These are phyloP conservation scores for Turdus rufiventris DNA, from an alignment of 2,113 vertebrate species.

Conservation along the genomic window DNA sequence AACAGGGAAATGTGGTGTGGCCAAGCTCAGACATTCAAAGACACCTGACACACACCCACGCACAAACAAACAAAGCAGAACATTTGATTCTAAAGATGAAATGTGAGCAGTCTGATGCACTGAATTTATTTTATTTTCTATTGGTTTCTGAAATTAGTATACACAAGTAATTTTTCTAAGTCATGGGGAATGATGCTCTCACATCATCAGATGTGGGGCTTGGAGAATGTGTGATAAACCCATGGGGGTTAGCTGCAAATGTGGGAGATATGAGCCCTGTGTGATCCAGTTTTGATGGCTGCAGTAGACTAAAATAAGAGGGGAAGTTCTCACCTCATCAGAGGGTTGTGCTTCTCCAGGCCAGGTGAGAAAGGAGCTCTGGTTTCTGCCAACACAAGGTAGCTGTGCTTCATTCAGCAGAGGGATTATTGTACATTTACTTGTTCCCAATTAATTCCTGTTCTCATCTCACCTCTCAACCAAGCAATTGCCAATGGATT, in stretches of 20 bases:
- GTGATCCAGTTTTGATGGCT: neutral
- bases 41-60: fast-evolving
- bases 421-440: neutral
- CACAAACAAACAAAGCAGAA: neutral
- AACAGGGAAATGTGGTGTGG: neutral
- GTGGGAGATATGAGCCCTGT: neutral
- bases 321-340: neutral
- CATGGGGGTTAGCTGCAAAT: neutral
- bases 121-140: neutral
- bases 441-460: neutral
- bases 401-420: neutral
- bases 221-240: neutral
- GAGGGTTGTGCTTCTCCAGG: neutral
- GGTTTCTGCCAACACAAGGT: fast-evolving
- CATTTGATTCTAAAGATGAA: neutral
- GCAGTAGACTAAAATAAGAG: neutral
- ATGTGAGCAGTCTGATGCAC: neutral
- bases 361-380: neutral
- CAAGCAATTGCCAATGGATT: neutral
- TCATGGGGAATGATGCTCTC: neutral
- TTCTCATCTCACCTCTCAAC: neutral
- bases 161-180: neutral
- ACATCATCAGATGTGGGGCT: neutral
- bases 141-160: neutral
- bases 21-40: neutral